Percentiles rank a stretch among this genome's conserved stretches.
Evolutionary conservation across 2,888 invertebrate species (phyloP).

Genomic region (Leptinotarsa juncta): DNA sequence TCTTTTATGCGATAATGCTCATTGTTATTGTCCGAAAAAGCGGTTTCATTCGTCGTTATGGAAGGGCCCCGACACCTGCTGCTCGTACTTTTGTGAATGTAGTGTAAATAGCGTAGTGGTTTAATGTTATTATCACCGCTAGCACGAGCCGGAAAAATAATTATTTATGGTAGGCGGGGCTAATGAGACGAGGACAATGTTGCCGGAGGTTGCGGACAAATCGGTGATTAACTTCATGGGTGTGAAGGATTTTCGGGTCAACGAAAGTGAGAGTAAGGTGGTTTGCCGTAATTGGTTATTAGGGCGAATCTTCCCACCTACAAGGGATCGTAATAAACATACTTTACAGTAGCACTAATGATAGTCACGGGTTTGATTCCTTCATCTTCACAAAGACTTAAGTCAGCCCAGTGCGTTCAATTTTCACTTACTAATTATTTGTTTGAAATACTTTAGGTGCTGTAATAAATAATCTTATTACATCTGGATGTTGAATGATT

Average conservation of each 20-base stretch:
- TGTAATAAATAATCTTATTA: too few relatives aligned
- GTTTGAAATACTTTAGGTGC: too few relatives aligned
- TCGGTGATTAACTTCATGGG: constrained; percentile 12
- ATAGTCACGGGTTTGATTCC: neutral
- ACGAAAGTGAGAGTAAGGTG: neutral
- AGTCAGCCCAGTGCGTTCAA: too few relatives aligned
- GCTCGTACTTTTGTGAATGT: constrained; percentile 11
- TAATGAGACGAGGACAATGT: constrained; percentile 12
- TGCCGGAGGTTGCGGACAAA: constrained; percentile 20
- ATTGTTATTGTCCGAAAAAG: constrained; percentile 41
- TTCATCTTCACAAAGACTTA: too few relatives aligned
- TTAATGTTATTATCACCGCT: constrained; percentile 29
- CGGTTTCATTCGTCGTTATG: constrained; percentile 16
- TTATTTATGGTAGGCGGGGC: constrained; percentile 25
- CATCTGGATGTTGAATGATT: too few relatives aligned
- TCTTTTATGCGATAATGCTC: constrained; percentile 41
- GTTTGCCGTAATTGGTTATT: neutral
- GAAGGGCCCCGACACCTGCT: constrained; percentile 30
- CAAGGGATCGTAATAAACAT: too few relatives aligned
- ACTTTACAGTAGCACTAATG: neutral
- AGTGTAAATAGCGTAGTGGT: constrained; percentile 27
- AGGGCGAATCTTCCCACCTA: neutral
- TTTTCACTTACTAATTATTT: too few relatives aligned
- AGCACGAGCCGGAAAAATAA: constrained; percentile 32
- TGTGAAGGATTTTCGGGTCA: constrained; percentile 1